A percentile compares a stretch with the other conserved stretches of the same genome.
phyloP scores from a whole-genome alignment of 2,113 vertebrate genomes.

The Isurus oxyrinchus region DNA sequence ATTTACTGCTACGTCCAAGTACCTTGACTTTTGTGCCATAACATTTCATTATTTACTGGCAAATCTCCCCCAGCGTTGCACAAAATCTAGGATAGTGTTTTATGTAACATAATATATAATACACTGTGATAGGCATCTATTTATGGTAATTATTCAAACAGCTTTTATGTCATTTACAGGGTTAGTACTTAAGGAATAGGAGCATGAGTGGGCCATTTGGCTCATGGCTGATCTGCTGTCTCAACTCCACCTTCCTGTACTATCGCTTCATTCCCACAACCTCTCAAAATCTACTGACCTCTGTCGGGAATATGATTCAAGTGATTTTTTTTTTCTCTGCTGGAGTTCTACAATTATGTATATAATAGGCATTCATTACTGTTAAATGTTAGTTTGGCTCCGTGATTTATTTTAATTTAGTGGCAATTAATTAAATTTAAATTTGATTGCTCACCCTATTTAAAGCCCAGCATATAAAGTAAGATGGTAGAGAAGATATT shows the following conservation, averaged over 20 bases:
- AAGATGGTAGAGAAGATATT: neutral
- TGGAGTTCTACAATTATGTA: neutral
- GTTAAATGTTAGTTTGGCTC: neutral
- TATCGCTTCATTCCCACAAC: too few species aligned
- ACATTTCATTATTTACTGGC: neutral
- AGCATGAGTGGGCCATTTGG: too few species aligned
- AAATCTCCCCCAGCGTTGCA: neutral
- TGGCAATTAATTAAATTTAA: neutral
- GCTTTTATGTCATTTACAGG: neutral
- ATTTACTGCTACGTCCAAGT: neutral
- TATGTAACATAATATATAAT: neutral
- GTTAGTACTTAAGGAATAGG: neutral
- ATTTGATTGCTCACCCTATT: neutral
- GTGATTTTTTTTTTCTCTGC: neutral
- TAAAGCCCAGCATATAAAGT: neutral
- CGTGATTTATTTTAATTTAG: neutral
- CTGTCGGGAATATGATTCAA: too few species aligned
- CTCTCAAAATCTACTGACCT: too few species aligned
- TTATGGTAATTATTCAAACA: neutral
- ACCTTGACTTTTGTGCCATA: neutral
- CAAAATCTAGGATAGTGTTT: neutral
- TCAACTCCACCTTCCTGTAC: too few species aligned
- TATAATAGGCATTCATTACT: neutral
- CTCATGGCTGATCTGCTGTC: too few species aligned
- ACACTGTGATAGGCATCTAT: neutral